These are phyloP conservation scores for Helicolenus hilgendorfi DNA, from an alignment of 2,797 vertebrate species.

Conservation along the genomic window DNA sequence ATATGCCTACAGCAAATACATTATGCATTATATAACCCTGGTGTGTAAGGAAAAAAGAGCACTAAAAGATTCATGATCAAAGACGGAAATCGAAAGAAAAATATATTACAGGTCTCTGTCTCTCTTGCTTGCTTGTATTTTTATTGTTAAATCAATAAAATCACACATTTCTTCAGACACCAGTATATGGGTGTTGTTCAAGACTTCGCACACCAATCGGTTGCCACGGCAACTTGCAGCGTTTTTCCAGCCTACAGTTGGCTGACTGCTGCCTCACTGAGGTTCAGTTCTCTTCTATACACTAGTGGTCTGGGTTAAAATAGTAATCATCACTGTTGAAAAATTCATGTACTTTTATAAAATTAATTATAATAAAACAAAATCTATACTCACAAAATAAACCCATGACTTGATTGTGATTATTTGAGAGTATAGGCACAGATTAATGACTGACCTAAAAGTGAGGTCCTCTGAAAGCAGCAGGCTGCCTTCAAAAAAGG, in stretches of 20 bases:
- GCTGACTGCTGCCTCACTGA: conserved; percentile 67
- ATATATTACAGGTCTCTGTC: background rate
- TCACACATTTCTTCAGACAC: conserved; percentile 55
- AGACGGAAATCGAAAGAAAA: background rate
- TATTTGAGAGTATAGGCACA: background rate
- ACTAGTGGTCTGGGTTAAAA: conserved; percentile 17
- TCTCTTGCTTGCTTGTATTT: background rate
- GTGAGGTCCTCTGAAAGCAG: background rate
- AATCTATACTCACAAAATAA: background rate
- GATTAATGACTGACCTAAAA: background rate
- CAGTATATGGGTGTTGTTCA: conserved; percentile 58
- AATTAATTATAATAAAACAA: background rate
- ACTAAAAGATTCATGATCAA: background rate
- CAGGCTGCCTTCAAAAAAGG: background rate
- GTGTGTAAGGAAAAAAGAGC: background rate
- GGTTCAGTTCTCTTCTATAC: conserved; percentile 26
- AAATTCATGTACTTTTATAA: background rate
- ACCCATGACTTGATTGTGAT: background rate
- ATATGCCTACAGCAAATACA: conserved; percentile 17
- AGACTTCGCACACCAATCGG: conserved; percentile 73
- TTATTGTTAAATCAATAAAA: conserved; percentile 51
- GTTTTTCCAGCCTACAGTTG: conserved; percentile 67
- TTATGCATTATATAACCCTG: conserved; percentile 50
- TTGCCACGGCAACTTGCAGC: conserved; percentile 78
- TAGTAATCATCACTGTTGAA: background rate